phyloP scores from a whole-genome alignment of 2,888 invertebrate genomes.

The Aphodius granarius region DNA sequence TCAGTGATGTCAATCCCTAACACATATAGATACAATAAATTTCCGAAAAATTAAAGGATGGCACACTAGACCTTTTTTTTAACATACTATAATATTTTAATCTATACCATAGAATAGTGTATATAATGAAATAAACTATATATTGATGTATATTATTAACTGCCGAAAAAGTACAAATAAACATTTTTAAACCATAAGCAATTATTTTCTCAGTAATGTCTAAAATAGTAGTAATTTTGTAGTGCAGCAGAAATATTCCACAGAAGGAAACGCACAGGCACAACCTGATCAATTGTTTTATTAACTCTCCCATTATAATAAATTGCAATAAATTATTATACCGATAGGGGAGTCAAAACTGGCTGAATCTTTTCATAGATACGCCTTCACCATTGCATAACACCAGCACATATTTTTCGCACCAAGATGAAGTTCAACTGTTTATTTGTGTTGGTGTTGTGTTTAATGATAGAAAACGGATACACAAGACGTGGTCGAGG shows the following conservation, averaged over 20 bases:
- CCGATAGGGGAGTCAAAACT: neutral
- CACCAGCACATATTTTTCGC: neutral
- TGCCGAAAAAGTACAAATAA: neutral
- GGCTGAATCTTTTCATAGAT: neutral
- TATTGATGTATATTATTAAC: neutral
- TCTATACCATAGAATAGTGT: no score
- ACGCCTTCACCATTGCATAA: conserved; percentile 12
- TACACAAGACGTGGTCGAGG: conserved; percentile 69
- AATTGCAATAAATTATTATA: neutral
- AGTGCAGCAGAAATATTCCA: neutral
- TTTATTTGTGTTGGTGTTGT: conserved; percentile 4
- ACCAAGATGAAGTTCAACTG: neutral
- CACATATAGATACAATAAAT: no score
- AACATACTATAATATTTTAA: no score
- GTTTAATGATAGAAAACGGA: conserved; percentile 22
- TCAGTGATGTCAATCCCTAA: no score
- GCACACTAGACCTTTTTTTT: no score
- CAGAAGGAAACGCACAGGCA: neutral
- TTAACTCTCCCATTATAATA: neutral
- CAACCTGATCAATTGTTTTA: neutral
- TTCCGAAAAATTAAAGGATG: no score
- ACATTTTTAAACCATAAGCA: neutral
- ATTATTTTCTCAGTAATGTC: neutral
- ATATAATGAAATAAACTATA: neutral
- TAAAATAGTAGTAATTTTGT: neutral